Evolutionary conservation across 2,113 vertebrate genomes (phyloP).

Genomic region (Tiliqua scincoides): DNA sequence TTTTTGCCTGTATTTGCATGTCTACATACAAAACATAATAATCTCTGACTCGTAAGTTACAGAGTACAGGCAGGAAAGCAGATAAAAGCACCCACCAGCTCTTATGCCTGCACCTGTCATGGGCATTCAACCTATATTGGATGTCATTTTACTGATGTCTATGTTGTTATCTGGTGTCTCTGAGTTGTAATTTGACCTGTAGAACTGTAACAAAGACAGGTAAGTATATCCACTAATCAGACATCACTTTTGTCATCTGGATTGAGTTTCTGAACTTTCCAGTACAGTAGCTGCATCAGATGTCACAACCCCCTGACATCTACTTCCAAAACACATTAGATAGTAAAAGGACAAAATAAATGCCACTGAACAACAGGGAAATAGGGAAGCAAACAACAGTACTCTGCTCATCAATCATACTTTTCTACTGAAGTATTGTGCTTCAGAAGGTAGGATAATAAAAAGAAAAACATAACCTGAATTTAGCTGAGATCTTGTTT

Average conservation of each 20-base stretch:
- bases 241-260: conserved; percentile 36
- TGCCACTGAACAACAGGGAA: not conserved
- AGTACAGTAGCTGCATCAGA: conserved; percentile 37
- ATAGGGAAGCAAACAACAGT: not conserved
- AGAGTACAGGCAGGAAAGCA: not conserved
- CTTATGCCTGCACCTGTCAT: conserved; percentile 17
- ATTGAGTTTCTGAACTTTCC: conserved; percentile 70
- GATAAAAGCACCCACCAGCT: conserved; percentile 22
- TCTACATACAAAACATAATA: not conserved
- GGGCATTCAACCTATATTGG: conserved; percentile 10
- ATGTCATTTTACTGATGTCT: conserved; percentile 1
- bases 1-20: not conserved
- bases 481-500: not conserved
- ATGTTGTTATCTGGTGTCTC: not conserved
- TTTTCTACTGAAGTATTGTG: not conserved
- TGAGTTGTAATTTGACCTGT: conserved; percentile 44
- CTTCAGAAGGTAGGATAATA: not conserved
- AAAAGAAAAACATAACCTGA: not conserved
- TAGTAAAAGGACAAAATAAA: conserved; percentile 20
- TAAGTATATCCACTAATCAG: conserved; percentile 41
- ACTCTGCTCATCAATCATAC: not conserved
- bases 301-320: conserved; percentile 45
- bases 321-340: conserved; percentile 32
- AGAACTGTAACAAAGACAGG: conserved; percentile 45
- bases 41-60: not conserved